Percentiles rank a stretch among this genome's conserved stretches.
Conservation (phyloP, 2,113 vertebrate genomes). For the Actenoides lindsayi region DNA sequence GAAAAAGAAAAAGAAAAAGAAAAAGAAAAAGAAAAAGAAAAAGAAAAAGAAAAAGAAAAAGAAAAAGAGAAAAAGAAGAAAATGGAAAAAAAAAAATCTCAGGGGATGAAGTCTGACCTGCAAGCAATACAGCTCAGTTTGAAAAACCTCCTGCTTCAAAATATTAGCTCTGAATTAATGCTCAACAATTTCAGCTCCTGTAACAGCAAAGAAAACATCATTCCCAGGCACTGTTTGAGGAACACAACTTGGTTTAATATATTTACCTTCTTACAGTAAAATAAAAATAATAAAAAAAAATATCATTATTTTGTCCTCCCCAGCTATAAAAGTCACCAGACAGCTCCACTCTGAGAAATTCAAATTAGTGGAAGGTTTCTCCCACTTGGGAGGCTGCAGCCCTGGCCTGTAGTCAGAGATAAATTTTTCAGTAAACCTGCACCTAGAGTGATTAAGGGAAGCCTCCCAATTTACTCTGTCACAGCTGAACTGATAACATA, state of each 20-base stretch:
- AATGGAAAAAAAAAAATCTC: neutral
- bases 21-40: rapidly evolving
- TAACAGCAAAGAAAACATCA: neutral
- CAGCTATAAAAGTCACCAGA: constrained; percentile 42
- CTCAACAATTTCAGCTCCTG: neutral
- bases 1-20: rapidly evolving
- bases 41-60: rapidly evolving
- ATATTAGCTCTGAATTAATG: neutral
- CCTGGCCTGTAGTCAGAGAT: constrained; percentile 58
- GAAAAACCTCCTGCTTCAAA: constrained; percentile 43
- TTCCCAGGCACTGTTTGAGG: neutral
- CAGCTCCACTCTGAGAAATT: constrained; percentile 30
- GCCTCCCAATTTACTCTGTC: constrained; percentile 3
- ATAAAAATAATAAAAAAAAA: constrained; percentile 34
- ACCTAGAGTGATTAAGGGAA: constrained; percentile 26
- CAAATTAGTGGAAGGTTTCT: constrained; percentile 26
- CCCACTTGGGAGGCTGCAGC: constrained; percentile 25
- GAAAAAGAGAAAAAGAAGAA: rapidly evolving
- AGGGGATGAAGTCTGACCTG: neutral
- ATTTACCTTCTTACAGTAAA: constrained; percentile 45
- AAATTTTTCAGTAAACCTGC: constrained; percentile 67
- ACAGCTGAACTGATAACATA: neutral
- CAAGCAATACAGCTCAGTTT: constrained; percentile 9
- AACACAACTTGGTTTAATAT: constrained; percentile 32
- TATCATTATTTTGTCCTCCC: constrained; percentile 52